A percentile compares a stretch with the other conserved stretches of the same genome.
Evolutionary conservation across 2,888 invertebrate species (phyloP).

Genomic region (Rhodophaea formosa): DNA sequence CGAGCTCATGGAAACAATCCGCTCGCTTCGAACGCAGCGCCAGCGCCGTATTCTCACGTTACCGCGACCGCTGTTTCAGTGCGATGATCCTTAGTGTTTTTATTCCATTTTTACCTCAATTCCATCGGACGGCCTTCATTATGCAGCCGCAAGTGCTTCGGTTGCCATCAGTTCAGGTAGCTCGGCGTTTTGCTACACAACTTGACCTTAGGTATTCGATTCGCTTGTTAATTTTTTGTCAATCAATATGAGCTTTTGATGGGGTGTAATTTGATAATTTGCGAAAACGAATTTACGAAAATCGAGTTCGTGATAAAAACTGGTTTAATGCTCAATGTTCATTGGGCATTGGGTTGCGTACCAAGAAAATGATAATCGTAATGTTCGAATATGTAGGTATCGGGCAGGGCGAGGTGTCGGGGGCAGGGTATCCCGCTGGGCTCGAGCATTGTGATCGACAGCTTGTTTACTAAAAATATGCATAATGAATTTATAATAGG

Average conservation of each 20-base stretch:
- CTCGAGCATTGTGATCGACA: constrained; percentile 77
- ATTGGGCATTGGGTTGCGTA: constrained; percentile 41
- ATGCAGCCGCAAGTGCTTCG: constrained; percentile 67
- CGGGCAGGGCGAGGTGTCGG: constrained; percentile 60
- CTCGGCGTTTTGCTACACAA: constrained; percentile 63
- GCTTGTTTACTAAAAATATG: constrained; percentile 82
- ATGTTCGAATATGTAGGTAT: constrained; percentile 56
- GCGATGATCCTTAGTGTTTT: constrained; percentile 72
- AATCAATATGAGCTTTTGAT: constrained; percentile 70
- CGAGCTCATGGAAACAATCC: constrained; percentile 17
- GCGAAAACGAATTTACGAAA: constrained; percentile 61
- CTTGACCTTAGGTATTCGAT: constrained; percentile 77
- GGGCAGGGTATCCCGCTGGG: constrained; percentile 71
- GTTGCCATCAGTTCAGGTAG: constrained; percentile 74
- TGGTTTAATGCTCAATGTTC: constrained; percentile 48
- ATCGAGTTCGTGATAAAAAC: constrained; percentile 55
- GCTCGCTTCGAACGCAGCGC: constrained; percentile 17
- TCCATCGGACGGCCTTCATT: constrained; percentile 73
- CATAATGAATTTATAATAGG: constrained; percentile 81
- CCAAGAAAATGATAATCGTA: constrained; percentile 51
- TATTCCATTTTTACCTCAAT: constrained; percentile 69
- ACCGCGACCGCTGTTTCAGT: constrained; percentile 65
- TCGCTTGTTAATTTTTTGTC: constrained; percentile 70
- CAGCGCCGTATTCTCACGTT: constrained; percentile 47
- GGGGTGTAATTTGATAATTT: constrained; percentile 73